Base-by-base conservation (phyloP, 1,140 invertebrate genomes). In the Neodiprion pinetum region DNA sequence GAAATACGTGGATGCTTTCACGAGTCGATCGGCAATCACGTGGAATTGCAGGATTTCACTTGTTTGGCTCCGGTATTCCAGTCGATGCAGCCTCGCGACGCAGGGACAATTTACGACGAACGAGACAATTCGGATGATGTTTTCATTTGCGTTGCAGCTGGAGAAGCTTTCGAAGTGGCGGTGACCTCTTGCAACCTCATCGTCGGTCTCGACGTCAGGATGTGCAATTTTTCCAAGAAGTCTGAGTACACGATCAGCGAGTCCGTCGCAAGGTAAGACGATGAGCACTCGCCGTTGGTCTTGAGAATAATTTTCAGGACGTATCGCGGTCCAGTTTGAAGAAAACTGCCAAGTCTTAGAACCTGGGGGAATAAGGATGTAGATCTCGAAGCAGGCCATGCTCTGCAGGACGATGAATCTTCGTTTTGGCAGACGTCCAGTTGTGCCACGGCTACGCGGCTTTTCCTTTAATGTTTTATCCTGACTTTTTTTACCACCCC, bases 201-300 rank as follows among this genome's bases (percentile, higher is more conserved):
- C 21, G 73, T 82, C n/a, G 78, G 74, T 23, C 80, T 87, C 48
- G 82, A 87, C 66, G 74, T 77, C 50, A 81, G 85, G 77, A 84
- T 87, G 82, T 87, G 85, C 71, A 83, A 84, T 81, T 86, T 87
- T 72, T 76, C 77, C 10, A 81, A 80, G 67, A 80, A 83, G 78
- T 81, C 81, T 17, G 81, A 86, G 71, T 80, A 73, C 49, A 79
- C 77, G 7, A 84, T 87, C 70, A 76, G 68, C 66, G 79, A 85
- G 69, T 82, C 21, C 48, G 78, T 83, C 28, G 9, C 65, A 61
- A 81, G 84, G 85, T 86, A 72, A 75, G 70, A 11, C 68, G 28
- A 21, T 70, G 70, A 47, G 4, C 14, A 5, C 2, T 5, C 5
- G 28, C 28, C 28, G 1, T 40, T 40, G 28, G 28, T 1, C 17